Evolutionary conservation across 2,888 invertebrate genomes (phyloP).

Genomic region (Endotricha flammealis): DNA sequence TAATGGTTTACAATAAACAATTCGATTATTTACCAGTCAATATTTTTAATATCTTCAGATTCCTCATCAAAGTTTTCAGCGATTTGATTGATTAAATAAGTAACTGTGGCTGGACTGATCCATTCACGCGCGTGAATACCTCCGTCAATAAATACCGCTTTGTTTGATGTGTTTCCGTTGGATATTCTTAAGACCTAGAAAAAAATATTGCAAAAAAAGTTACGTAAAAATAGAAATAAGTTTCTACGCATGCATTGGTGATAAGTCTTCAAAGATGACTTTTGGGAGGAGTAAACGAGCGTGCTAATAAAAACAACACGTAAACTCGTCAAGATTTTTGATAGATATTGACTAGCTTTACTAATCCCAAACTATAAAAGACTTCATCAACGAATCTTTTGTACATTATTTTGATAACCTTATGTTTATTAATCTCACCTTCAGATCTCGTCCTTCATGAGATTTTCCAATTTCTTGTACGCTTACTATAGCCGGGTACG

Average conservation of each 20-base stretch:
- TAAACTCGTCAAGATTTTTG: too few species aligned
- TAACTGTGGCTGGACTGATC: constrained; percentile 90
- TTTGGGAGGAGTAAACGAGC: too few species aligned
- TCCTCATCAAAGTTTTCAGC: constrained; percentile 85
- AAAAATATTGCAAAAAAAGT: not conserved
- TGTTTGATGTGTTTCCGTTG: constrained; percentile 81
- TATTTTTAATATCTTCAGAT: constrained; percentile 71
- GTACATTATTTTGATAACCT: too few species aligned
- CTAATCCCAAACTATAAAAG: too few species aligned
- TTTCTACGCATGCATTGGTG: too few species aligned
- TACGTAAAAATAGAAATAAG: not conserved
- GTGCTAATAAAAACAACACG: too few species aligned
- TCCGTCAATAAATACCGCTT: constrained; percentile 86
- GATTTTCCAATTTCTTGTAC: constrained; percentile 88
- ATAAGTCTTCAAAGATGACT: too few species aligned
- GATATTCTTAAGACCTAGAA: constrained; percentile 79
- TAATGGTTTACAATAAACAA: too few species aligned
- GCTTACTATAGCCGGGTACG: constrained; percentile 85
- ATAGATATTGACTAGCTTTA: too few species aligned
- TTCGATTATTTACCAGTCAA: constrained; percentile 51
- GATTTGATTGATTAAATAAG: constrained; percentile 86
- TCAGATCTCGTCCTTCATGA: constrained; percentile 84
- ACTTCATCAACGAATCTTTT: too few species aligned
- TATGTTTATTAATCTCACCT: too few species aligned
- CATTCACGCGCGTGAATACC: constrained; percentile 96